Conservation (phyloP, 1,140 invertebrate genomes). For the Drosophila nasuta region DNA sequence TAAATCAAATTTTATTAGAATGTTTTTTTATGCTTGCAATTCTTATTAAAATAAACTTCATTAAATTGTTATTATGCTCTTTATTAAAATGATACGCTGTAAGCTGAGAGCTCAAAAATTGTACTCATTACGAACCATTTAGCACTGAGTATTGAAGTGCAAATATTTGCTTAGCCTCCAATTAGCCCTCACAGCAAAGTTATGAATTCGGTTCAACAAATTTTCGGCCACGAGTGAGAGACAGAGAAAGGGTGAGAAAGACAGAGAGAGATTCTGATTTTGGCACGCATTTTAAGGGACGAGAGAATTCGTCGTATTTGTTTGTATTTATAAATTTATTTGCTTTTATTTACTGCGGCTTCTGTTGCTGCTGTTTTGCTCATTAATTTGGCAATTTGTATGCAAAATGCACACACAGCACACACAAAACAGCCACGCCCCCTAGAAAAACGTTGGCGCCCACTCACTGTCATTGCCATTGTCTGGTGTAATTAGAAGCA, state of each 20-base stretch:
- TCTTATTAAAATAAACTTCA: no score
- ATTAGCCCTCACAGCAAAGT: conserved; percentile 51
- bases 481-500: conserved; percentile 78
- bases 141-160: conserved; percentile 36
- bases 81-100: not conserved
- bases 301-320: not conserved
- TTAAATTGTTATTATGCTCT: not conserved
- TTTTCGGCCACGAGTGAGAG: conserved; percentile 7
- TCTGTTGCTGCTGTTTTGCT: conserved; percentile 53
- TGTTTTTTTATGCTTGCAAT: no score
- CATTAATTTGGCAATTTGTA: conserved; percentile 82
- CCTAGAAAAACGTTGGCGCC: not conserved
- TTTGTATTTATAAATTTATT: conserved; percentile 61
- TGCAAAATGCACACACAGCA: conserved; percentile 77
- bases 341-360: conserved; percentile 50
- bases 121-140: conserved; percentile 30
- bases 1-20: no score
- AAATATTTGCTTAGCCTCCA: conserved; percentile 58
- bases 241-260: no score
- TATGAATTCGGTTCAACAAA: conserved; percentile 45
- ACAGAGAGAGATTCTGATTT: conserved; percentile 7
- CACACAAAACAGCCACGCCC: not conserved
- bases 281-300: conserved; percentile 9
- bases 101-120: conserved; percentile 4
- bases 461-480: conserved; percentile 53